Base-by-base conservation (phyloP, 2,113 vertebrate genomes). In the Capreolus pygargus region DNA sequence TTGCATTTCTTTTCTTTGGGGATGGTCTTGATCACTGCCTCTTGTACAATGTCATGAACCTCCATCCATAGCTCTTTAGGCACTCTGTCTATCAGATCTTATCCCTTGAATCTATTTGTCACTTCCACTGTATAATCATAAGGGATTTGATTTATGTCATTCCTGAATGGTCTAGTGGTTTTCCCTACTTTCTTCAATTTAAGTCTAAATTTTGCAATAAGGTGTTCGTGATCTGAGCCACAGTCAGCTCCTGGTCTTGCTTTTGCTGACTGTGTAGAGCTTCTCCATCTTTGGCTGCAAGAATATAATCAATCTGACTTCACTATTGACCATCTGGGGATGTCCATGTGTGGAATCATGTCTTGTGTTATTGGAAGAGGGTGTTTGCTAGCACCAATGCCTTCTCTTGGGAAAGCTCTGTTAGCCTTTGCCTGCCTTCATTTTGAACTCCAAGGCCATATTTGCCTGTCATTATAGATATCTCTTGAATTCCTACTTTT, bases 1-100 rank as follows among this genome's bases (percentile, higher is more conserved):
- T 70, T 70, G 17, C 17, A 36, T 70, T 21, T 36, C 6, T 70
- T 70, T 70, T 70, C 64, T 70, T 36, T 70, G 64, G 17, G n/a
- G n/a, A 70, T 70, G 64, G n/a, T 70, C n/a, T 70, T 21, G n/a
- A 36, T 70, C 17, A 36, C 19, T 70, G 64, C 36, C 64, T 70
- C 9, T n/a, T 70, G 64, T 12, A 70, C 9, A 36, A 70, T 0
- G 0, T 70, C 19, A 70, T 36, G n/a, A 36, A 70, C 33, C 9
- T 70, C n/a, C 36, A 36, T 70, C 10, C 9, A 70, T 36, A 70
- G 67, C 21, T 70, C 5, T 23, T 70, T 23, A 36, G n/a, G 2
- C 36, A 70, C n/a, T 70, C 67, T 67, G 64, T 67, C 33, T 70
- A 36, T 70, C 67, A 70, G 10, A 70, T 70, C 67, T 36, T 36